Evolutionary conservation across 92 coral and sea anemone species (phyloP).

Genomic region (Meandrina meandrites): DNA sequence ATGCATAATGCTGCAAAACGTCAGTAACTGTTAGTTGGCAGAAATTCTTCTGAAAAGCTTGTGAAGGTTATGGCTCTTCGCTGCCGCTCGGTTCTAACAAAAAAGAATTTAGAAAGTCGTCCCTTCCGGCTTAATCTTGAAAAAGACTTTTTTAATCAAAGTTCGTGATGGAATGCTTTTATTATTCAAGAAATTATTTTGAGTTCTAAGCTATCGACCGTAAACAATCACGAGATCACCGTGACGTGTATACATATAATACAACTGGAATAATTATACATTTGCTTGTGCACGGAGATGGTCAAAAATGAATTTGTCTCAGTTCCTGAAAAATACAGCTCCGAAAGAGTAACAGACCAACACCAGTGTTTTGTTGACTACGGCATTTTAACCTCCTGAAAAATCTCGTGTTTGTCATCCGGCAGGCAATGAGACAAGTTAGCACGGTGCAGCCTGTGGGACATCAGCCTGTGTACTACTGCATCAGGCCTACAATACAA

Average conservation of each 20-base stretch:
- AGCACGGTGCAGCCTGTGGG: too few relatives aligned
- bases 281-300: background rate
- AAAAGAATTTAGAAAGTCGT: background rate
- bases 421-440: background rate
- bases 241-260: background rate
- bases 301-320: too few relatives aligned
- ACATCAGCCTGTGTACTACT: too few relatives aligned
- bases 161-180: slow-evolving; percentile 34
- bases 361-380: background rate
- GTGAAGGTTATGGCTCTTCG: background rate
- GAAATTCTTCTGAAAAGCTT: background rate
- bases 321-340: background rate
- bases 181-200: too few relatives aligned
- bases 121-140: slow-evolving; percentile 24
- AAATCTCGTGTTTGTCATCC: background rate
- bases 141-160: background rate
- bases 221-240: too few relatives aligned
- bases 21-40: background rate
- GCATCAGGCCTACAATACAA: too few relatives aligned
- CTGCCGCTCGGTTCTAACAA: background rate
- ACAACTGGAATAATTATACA: background rate
- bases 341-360: background rate
- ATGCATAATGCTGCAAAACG: background rate
- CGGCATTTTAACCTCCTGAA: background rate
- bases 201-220: too few relatives aligned